Evolutionary conservation across 1,140 invertebrate genomes (phyloP).

Genomic region (Musca vetustissima): DNA sequence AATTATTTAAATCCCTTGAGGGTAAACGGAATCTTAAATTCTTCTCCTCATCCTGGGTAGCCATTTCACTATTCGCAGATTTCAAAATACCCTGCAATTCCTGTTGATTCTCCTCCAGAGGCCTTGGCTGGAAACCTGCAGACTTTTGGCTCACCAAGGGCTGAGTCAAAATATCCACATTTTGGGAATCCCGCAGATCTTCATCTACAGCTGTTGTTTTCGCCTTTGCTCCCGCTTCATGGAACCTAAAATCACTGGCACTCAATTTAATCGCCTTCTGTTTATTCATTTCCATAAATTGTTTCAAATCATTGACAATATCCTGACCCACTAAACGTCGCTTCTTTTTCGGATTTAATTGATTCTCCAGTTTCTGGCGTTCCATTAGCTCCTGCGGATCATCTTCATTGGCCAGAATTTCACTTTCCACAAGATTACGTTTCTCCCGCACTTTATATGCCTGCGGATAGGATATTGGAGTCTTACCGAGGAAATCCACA

Average conservation of each 20-base stretch:
- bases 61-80: neutral
- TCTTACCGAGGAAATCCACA: neutral
- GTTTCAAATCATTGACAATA: slow-evolving; percentile 29
- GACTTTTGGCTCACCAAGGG: neutral
- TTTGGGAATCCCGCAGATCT: too few species aligned
- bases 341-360: slow-evolving; percentile 32
- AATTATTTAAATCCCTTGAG: neutral
- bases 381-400: neutral
- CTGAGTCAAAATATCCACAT: neutral
- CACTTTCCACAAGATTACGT: slow-evolving; percentile 29
- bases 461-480: slow-evolving; percentile 31
- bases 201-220: neutral
- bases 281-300: slow-evolving; percentile 25
- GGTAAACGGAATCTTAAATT: slow-evolving; percentile 23
- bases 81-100: slow-evolving; percentile 30
- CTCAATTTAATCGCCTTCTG: neutral
- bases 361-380: neutral
- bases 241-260: slow-evolving; percentile 9
- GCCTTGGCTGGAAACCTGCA: neutral
- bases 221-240: neutral
- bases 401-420: neutral
- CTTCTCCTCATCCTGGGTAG: slow-evolving; percentile 23
- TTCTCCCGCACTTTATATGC: slow-evolving; percentile 35
- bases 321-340: slow-evolving; percentile 33
- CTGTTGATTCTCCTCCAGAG: neutral